These are phyloP conservation scores for Calliopum simillimum DNA, from an alignment of 2,888 invertebrate genomes.

Conservation along the genomic window DNA sequence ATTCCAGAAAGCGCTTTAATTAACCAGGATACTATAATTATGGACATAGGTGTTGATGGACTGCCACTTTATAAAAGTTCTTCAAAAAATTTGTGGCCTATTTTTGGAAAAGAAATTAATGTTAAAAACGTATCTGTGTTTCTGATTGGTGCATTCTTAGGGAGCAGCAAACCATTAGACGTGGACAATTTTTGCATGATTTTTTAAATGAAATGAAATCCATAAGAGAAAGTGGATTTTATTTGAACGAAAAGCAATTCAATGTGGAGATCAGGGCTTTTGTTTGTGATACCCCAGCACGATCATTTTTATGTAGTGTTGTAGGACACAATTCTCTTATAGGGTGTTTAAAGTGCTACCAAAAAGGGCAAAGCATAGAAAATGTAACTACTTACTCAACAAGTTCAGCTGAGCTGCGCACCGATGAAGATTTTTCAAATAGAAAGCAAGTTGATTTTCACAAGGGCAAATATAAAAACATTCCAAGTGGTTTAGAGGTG, in stretches of 20 bases:
- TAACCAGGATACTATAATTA: not conserved
- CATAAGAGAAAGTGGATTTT: not conserved
- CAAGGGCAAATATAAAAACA: not conserved
- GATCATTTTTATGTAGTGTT: too few species aligned
- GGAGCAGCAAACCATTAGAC: not conserved
- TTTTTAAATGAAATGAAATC: not conserved
- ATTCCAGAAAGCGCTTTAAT: too few species aligned
- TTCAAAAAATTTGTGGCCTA: not conserved
- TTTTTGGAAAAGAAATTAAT: not conserved
- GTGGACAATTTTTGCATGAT: not conserved
- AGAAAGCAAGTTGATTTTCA: not conserved
- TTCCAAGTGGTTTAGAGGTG: not conserved
- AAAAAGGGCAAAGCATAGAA: not conserved
- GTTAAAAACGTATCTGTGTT: not conserved
- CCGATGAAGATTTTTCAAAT: not conserved
- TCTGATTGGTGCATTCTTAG: not conserved
- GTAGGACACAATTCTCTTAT: not conserved
- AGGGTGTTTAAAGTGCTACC: not conserved
- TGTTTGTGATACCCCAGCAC: not conserved
- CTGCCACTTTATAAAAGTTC: slow-evolving; percentile 4
- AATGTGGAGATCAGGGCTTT: not conserved
- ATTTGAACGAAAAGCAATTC: not conserved
- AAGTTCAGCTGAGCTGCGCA: not conserved
- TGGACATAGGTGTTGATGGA: not conserved
- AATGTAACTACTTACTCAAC: not conserved